A percentile compares a stretch with the other conserved stretches of the same genome.
Conservation (phyloP, 2,888 invertebrate genomes). For the Coecobrya sp. region DNA sequence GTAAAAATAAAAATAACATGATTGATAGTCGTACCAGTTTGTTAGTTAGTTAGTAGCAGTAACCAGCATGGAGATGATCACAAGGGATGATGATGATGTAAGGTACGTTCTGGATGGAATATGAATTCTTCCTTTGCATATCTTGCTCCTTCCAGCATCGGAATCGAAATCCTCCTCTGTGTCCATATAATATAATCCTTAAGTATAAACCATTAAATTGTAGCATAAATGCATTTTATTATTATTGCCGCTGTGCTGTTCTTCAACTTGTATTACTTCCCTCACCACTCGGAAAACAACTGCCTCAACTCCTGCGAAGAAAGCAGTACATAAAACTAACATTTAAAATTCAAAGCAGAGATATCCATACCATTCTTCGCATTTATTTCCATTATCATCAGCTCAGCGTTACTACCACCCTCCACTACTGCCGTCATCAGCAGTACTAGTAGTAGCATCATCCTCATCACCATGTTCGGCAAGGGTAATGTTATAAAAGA, state of each 20-base stretch:
- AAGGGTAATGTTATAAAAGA: constrained; percentile 48
- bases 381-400: constrained; percentile 38
- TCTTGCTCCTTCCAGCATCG: too few relatives aligned
- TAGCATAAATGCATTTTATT: constrained; percentile 27
- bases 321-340: constrained; percentile 31
- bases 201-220: constrained; percentile 27
- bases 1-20: background rate
- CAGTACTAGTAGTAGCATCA: constrained; percentile 4
- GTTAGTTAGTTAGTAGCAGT: background rate
- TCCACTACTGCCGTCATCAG: background rate
- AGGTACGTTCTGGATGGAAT: background rate
- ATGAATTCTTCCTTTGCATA: background rate
- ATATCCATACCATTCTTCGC: constrained; percentile 4
- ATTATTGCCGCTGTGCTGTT: constrained; percentile 8
- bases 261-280: background rate
- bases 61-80: background rate
- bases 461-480: constrained; percentile 13
- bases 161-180: background rate
- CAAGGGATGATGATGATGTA: background rate
- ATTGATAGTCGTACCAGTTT: background rate
- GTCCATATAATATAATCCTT: background rate
- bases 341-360: constrained; percentile 51
- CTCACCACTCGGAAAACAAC: background rate
- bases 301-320: background rate
- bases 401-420: background rate